Base-by-base conservation (phyloP, 2,113 vertebrate species). In the Hippocampus mohnikei region DNA sequence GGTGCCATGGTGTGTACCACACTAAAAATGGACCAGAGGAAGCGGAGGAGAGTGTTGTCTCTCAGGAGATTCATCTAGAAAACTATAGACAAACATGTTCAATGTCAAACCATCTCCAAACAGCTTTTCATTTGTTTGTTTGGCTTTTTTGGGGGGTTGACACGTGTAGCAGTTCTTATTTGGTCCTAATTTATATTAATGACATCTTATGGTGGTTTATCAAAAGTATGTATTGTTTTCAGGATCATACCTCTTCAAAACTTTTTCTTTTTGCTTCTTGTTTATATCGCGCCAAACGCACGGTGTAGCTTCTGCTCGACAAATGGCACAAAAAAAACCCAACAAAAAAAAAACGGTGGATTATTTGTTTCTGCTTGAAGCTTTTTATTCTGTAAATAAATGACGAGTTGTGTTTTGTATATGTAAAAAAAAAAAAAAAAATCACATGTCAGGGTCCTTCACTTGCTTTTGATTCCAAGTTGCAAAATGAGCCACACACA, bases 211-310 rank as follows among this genome's bases (percentile, higher is more conserved):
- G 78, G 70, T 72, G 65, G 77, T 70, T 71, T 72, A 78, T 80
- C 65, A 82, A 69, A 73, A 80, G 69, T 84, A 85, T 89, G 75
- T 86, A 67, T 77, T 65, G 81, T 85, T 88, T 69, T 76, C 20
- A 71, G 71, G 85, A 80, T 82, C 88, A 90, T 90, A 89, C 87
- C 89, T 91, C 88, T 81, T 50, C 84, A 42, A 74, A 85, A 77
- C 81, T 80, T 84, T 77, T 81, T 56, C 67, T 76, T 70, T 85
- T 83, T 55, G 2, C 13, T 44, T 44, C 10, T 75, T 60, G 62
- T 81, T 84, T 69, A 84, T 84, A 85, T 87, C 78, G 78, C 85
- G 84, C 58, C 11, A 46, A 70, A 78, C 66, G 77, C 86, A 80
- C 84, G 73, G 80, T 87, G 81, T 89, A 87, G 78, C 84, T 81